Base-by-base conservation (phyloP, 1,140 invertebrate genomes). In the Mesaphorura yosii region DNA sequence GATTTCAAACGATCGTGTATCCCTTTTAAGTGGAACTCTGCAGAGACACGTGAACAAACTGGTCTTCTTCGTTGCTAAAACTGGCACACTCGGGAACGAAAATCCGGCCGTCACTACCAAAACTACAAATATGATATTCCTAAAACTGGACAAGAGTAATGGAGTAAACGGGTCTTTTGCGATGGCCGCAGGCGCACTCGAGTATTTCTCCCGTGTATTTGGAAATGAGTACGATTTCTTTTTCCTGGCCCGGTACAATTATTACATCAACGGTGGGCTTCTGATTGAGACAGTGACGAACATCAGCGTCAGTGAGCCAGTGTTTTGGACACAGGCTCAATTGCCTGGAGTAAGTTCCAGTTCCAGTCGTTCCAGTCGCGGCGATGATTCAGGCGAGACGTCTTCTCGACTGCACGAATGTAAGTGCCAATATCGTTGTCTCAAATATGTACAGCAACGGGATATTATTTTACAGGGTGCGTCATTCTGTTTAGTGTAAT, bases 201-300 rank as follows among this genome's bases (percentile, higher is more conserved):
- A 91, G 66, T 93, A 94, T 64, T 79, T 94, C 5, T 79, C 79
- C 17, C 88, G 92, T 55, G 88, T 89, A 66, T 91, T 86, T 70
- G 67, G 86, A 10, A 81, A 90, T 48, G 83, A 85, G 55, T 94
- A 82, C 71, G 87, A 94, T 70, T 95, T 85, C 68, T 93, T 89
- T 69, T 84, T 88, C 65, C 72, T 96, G 25, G 76, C 85, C 2
- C 82, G 83, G 25, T 89, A 94, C 69, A 76, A 75, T 12, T 82
- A 79, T 6, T 92, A 84, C 66, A 71, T 93, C 17, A 82, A 89
- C 67, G 82, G 78, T 0, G 75, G 80, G 49, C 76, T 75, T 60
- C 66, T 92, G 15, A 72, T 75, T 48, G 70, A 81, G 19, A 68
- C 88, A 39, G 77, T 86, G 3, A 78, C 78, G 50, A 76, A 79